Evolutionary conservation across 2,888 invertebrate genomes (phyloP), one percentile per base, ranked within the genome.

Genomic region (Xestoiulus laeticollis): DNA sequence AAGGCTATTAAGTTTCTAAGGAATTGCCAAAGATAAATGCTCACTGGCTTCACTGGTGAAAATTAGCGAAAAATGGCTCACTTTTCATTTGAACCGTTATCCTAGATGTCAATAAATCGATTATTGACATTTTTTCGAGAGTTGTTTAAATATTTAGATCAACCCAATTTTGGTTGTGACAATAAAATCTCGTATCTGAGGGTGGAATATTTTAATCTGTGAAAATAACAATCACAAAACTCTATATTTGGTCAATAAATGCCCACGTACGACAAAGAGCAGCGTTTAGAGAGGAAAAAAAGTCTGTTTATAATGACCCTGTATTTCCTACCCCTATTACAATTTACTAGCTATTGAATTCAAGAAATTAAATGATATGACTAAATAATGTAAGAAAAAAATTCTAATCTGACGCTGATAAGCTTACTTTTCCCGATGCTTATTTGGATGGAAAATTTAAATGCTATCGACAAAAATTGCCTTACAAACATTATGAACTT

Each of bases 101-200:
- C 68, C n/a, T 68, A 26, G 68, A 26, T 68, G 68, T 68, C 68
- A 68, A 68, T 68, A 30, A 26, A 68, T 68, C 68, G 68, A 68
- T 68, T 68, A 26, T 68, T 26, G 68, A 68, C 26, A 10, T 26
- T 26, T 68, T 26, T 26, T 68, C 26, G 68, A 68, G 26, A 68
- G 68, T 26, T 26, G 68, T 68, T 68, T 68, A 68, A 68, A 26
- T 68, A 68, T 68, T 68, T 26, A 8, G 26, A 68, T 68, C 68
- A 2, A 12, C 68, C 26, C 26, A 68, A 68, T 68, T 68, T 68
- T 10, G 68, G 68, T 68, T 68, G 68, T 68, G 68, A 68, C 68
- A 68, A 68, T 68, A 68, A 68, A 68, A 68, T 68, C 68, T 26
- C 68, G 68, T 26, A 68, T 26, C 68, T 68, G 68, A 68, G 68